These are phyloP conservation scores for Notodonta ziczac DNA, from an alignment of 2,888 invertebrate species.

Conservation along the genomic window DNA sequence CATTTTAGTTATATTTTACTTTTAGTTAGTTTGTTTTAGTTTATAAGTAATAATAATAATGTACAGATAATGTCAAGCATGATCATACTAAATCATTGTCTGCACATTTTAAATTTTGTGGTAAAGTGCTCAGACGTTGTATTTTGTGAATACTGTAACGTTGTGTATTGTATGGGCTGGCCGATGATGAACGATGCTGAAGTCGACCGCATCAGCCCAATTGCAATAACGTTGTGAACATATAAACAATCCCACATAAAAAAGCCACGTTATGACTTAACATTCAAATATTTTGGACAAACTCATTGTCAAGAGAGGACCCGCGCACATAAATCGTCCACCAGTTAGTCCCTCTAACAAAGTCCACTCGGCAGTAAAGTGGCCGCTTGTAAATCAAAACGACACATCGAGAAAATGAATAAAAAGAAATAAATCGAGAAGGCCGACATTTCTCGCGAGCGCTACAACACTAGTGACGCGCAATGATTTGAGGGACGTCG, in stretches of 20 bases:
- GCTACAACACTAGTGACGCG: conserved; percentile 58
- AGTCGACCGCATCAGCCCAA: conserved; percentile 49
- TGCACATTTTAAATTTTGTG: conserved; percentile 45
- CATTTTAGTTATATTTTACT: no score
- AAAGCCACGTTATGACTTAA: conserved; percentile 66
- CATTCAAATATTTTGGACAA: conserved; percentile 75
- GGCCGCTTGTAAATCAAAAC: conserved; percentile 81
- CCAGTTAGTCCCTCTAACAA: conserved; percentile 78
- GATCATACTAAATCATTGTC: conserved; percentile 7
- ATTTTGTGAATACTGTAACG: conserved; percentile 30
- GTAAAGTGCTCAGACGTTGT: conserved; percentile 25
- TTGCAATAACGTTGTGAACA: conserved; percentile 56
- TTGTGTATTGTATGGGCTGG: conserved; percentile 30
- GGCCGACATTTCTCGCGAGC: conserved; percentile 64
- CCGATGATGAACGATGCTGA: conserved; percentile 28
- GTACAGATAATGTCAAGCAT: no score
- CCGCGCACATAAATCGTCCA: conserved; percentile 73
- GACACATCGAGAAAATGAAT: conserved; percentile 75
- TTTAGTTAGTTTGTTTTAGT: no score
- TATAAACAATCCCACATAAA: conserved; percentile 51
- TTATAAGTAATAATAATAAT: no score
- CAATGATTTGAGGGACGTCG: conserved; percentile 38
- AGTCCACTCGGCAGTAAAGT: conserved; percentile 78
- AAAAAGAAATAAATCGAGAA: conserved; percentile 66
- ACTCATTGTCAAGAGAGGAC: conserved; percentile 66